Evolutionary conservation across 1,140 invertebrate genomes (phyloP).

Genomic region (Meloidogyne chitwoodi): DNA sequence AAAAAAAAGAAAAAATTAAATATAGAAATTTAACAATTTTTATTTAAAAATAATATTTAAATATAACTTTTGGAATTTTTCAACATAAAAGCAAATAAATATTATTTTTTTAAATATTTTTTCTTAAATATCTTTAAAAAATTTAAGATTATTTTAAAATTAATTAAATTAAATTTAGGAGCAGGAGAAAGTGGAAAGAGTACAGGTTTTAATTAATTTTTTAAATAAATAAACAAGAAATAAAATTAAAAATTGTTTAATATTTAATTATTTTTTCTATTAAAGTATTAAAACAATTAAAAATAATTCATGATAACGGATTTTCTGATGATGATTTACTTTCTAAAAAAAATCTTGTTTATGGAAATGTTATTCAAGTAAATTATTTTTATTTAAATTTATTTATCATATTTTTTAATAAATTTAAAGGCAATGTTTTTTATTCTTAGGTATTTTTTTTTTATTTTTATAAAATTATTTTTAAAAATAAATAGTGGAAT

Average conservation of each 20-base stretch:
- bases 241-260: conserved; percentile 29
- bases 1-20: too few species aligned
- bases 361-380: conserved; percentile 46
- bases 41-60: too few species aligned
- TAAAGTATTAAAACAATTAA: conserved; percentile 8
- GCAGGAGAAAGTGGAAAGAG: conserved; percentile 38
- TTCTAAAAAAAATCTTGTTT: conserved; percentile 40
- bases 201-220: conserved; percentile 35
- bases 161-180: conserved; percentile 19
- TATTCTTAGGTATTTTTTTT: conserved; percentile 9
- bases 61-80: too few species aligned
- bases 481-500: conserved; percentile 23
- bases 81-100: too few species aligned
- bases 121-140: too few species aligned
- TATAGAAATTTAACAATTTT: too few species aligned
- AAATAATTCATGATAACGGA: conserved; percentile 49
- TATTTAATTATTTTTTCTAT: background rate
- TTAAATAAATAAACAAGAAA: too few species aligned
- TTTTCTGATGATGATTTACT: conserved; percentile 36
- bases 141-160: too few species aligned
- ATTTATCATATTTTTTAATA: background rate
- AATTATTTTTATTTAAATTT: background rate
- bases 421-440: conserved; percentile 14
- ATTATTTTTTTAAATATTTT: too few species aligned
- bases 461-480: background rate